Evolutionary conservation across 64 coral and sea anemone genomes (phyloP).

Genomic region (Hydrozoanthus tunicans): DNA sequence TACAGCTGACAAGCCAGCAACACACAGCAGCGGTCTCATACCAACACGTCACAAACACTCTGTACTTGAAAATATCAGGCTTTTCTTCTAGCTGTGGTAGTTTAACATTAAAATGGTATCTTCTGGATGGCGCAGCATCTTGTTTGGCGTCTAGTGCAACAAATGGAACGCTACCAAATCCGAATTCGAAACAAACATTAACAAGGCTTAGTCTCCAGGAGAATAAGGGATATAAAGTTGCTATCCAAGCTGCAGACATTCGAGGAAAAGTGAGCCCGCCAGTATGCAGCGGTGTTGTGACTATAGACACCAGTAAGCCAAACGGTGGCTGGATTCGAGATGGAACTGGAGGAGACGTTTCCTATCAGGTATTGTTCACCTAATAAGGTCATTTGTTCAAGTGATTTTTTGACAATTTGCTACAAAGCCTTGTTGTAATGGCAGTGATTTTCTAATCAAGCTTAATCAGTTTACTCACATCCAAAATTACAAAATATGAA

Average conservation of each 20-base stretch:
- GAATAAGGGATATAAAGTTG: slow-evolving; percentile 36
- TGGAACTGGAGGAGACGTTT: slow-evolving; percentile 49
- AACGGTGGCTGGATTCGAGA: slow-evolving; percentile 67
- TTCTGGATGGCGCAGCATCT: slow-evolving; percentile 28
- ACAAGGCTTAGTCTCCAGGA: slow-evolving; percentile 41
- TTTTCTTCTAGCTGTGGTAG: slow-evolving; percentile 65
- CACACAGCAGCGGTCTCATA: slow-evolving; percentile 33
- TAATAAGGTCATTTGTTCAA: too few species aligned
- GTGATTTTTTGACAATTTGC: too few species aligned
- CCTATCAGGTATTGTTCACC: background rate
- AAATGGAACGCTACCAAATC: slow-evolving; percentile 54
- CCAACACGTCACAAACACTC: slow-evolving; percentile 46
- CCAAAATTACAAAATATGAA: too few species aligned
- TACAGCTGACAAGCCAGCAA: slow-evolving; percentile 31
- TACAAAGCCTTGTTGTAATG: too few species aligned
- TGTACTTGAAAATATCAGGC: slow-evolving; percentile 55
- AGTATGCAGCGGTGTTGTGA: slow-evolving; percentile 30
- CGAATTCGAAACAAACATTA: slow-evolving; percentile 49
- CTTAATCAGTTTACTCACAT: too few species aligned
- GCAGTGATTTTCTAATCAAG: too few species aligned
- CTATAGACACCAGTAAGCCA: slow-evolving; percentile 51
- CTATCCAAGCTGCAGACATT: slow-evolving; percentile 46
- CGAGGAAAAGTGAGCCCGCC: background rate
- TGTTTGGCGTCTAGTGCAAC: background rate
- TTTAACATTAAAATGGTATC: slow-evolving; percentile 62